Conservation (phyloP, 2,797 vertebrate genomes). For the Lutra lutra region DNA sequence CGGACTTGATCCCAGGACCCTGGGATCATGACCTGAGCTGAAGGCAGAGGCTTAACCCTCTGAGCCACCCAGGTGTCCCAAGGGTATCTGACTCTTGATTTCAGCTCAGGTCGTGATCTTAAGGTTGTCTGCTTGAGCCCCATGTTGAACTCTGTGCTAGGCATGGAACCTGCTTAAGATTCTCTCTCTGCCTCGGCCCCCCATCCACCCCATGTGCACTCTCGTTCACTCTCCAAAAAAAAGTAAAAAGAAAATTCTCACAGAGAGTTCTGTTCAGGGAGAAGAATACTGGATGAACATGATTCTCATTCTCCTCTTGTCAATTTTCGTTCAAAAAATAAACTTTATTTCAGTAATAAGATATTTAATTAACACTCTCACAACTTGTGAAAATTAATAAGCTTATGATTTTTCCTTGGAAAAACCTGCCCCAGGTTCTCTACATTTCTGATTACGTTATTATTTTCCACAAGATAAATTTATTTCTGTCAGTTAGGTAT, state of each 20-base stretch:
- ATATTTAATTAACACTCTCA: conserved; percentile 64
- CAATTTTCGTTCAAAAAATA: conserved; percentile 37
- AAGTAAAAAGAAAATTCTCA: background rate
- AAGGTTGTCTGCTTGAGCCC: background rate
- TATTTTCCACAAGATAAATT: conserved; percentile 30
- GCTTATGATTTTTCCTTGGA: conserved; percentile 49
- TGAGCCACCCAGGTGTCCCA: too few relatives aligned
- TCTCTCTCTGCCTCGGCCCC: background rate
- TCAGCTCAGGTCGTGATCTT: background rate
- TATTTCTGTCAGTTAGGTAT: background rate
- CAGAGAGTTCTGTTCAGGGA: background rate
- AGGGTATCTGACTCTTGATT: background rate
- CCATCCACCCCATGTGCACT: background rate
- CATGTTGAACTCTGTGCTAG: background rate
- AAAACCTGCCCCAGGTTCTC: conserved; percentile 46
- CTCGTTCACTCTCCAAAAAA: background rate
- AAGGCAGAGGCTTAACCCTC: too few relatives aligned
- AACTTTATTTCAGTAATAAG: conserved; percentile 50
- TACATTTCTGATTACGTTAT: conserved; percentile 44
- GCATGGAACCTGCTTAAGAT: background rate
- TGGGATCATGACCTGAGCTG: too few relatives aligned
- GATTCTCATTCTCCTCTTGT: background rate
- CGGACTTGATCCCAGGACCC: too few relatives aligned
- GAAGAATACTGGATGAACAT: background rate
- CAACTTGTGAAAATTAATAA: conserved; percentile 62